Evolutionary conservation across 2,113 vertebrate species (phyloP).

Genomic region (Bubo bubo): DNA sequence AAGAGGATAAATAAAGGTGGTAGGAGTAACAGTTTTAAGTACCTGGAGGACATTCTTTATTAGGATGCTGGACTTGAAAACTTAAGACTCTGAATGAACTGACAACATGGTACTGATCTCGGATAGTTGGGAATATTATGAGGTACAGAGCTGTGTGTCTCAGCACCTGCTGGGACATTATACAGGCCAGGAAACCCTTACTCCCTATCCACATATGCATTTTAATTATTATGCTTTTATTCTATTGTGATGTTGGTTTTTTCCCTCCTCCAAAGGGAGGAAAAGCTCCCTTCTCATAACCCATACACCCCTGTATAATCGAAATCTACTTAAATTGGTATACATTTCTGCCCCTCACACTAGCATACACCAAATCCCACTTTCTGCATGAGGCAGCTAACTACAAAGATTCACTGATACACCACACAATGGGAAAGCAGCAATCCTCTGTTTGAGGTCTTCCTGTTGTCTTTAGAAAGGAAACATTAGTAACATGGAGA

Average conservation of each 20-base stretch:
- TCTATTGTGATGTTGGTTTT: fast-evolving
- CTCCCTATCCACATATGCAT: background rate
- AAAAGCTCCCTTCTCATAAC: background rate
- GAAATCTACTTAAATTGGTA: background rate
- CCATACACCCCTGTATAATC: background rate
- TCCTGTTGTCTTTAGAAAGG: background rate
- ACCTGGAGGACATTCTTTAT: background rate
- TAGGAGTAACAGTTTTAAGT: background rate
- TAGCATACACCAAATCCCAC: background rate
- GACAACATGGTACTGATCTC: background rate
- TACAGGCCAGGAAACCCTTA: background rate
- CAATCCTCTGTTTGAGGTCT: background rate
- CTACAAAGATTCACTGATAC: too few relatives aligned
- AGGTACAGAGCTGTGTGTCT: background rate
- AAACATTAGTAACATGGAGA: background rate
- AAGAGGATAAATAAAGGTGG: background rate
- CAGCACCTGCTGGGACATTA: background rate
- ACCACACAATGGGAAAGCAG: background rate
- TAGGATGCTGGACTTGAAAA: background rate
- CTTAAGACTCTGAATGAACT: background rate
- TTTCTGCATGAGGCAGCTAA: background rate
- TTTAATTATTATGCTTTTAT: background rate
- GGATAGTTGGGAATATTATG: background rate
- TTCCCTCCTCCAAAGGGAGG: background rate
- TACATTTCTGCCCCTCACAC: background rate